These are phyloP conservation scores for Drosophila peninsularis DNA, from an alignment of 2,888 invertebrate genomes.

Conservation along the genomic window DNA sequence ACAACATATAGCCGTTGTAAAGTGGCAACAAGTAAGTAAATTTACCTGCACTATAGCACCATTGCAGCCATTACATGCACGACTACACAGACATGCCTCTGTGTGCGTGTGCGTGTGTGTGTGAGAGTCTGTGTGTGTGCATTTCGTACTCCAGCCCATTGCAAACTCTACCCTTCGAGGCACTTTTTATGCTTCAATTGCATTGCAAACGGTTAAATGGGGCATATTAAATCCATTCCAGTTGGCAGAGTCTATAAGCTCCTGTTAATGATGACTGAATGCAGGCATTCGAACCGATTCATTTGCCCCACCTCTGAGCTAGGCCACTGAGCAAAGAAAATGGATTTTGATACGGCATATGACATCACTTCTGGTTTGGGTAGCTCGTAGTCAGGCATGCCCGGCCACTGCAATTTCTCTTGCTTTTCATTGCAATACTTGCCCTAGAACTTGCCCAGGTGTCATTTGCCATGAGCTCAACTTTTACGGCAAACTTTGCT, in stretches of 20 bases:
- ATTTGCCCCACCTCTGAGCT: background rate
- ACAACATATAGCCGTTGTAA: conserved; percentile 18
- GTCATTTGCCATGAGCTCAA: conserved; percentile 20
- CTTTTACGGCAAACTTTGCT: conserved; percentile 46
- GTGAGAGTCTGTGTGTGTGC: too few relatives aligned
- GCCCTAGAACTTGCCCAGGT: conserved; percentile 2
- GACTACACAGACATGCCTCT: background rate
- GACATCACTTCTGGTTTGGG: background rate
- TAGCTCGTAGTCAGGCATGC: background rate
- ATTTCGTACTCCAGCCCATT: conserved; percentile 1
- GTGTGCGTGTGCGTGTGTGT: too few relatives aligned
- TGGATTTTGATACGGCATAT: background rate
- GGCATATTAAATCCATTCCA: background rate
- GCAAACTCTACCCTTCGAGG: conserved; percentile 10
- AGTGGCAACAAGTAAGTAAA: conserved; percentile 42
- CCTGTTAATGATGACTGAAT: background rate
- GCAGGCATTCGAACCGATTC: background rate
- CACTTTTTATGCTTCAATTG: background rate
- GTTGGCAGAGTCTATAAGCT: background rate
- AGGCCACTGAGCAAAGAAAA: too few relatives aligned
- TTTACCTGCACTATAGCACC: conserved; percentile 8
- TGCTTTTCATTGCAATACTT: conserved; percentile 6
- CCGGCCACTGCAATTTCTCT: background rate
- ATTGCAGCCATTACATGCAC: conserved; percentile 11
- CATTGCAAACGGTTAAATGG: background rate